A percentile compares a stretch with the other conserved stretches of the same genome.
These are phyloP conservation scores for Psittacula cyanocephala DNA, from an alignment of 2,113 vertebrate species.

Conservation along the genomic window DNA sequence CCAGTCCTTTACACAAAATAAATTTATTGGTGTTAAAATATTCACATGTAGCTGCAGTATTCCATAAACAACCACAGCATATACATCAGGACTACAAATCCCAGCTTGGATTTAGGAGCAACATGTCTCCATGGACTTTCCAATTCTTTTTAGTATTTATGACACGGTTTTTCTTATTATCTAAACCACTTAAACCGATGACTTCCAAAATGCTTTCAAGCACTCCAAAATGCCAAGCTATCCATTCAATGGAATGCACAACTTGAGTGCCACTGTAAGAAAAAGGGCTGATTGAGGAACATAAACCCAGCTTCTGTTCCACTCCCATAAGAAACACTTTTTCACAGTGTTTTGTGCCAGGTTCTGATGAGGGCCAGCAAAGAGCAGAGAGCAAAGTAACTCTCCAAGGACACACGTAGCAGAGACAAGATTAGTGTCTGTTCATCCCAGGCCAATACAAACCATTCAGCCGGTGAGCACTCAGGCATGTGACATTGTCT, in stretches of 20 bases:
- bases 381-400: neutral
- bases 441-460: constrained; percentile 13
- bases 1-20: neutral
- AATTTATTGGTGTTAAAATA: neutral
- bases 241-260: neutral
- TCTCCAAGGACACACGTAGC: neutral
- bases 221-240: neutral
- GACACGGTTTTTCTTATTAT: neutral
- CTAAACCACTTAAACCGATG: neutral
- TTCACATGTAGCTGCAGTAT: neutral
- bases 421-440: neutral
- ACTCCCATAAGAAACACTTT: neutral
- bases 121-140: neutral
- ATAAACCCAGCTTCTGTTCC: neutral
- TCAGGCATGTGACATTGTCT: neutral
- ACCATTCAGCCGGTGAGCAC: neutral
- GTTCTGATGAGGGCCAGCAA: neutral
- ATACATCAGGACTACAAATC: neutral
- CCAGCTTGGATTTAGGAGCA: neutral
- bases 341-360: neutral
- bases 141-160: neutral
- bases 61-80: neutral
- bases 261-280: neutral
- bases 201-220: neutral
- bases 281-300: neutral